These are phyloP conservation scores for Cantharis flavilabris DNA, from an alignment of 2,888 invertebrate species.

Conservation along the genomic window DNA sequence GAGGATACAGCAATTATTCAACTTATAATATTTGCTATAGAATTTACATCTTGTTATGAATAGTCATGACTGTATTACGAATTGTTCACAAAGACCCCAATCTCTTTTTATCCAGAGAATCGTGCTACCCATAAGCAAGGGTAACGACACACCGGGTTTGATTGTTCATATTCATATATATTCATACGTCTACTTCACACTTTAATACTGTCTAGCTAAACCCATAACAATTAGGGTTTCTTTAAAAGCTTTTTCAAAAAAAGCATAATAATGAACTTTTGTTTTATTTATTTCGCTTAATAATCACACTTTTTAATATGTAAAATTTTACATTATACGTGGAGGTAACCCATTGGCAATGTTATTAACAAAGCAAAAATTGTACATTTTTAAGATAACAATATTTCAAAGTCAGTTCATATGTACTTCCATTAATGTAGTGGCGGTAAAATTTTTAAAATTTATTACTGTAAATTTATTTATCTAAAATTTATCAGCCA, in stretches of 20 bases:
- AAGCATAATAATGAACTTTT: slow-evolving; percentile 12
- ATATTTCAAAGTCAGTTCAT: background rate
- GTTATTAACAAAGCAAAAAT: background rate
- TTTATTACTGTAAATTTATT: background rate
- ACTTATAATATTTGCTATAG: background rate
- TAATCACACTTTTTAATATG: background rate
- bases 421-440: background rate
- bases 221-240: slow-evolving; percentile 21
- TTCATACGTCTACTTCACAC: slow-evolving; percentile 37
- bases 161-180: slow-evolving; percentile 38
- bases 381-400: background rate
- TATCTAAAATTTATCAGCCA: background rate
- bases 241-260: slow-evolving; percentile 30
- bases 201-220: slow-evolving; percentile 37
- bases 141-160: slow-evolving; percentile 34
- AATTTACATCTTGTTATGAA: slow-evolving; percentile 3
- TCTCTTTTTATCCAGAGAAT: slow-evolving; percentile 13
- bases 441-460: background rate
- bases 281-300: slow-evolving; percentile 14
- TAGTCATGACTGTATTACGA: slow-evolving; percentile 9
- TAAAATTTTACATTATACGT: background rate
- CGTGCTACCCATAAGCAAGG: slow-evolving; percentile 19
- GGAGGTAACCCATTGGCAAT: background rate
- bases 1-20: background rate
- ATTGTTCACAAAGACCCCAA: slow-evolving; percentile 9